Evolutionary conservation across 2,797 vertebrate genomes (phyloP).

Genomic region (Huso huso): DNA sequence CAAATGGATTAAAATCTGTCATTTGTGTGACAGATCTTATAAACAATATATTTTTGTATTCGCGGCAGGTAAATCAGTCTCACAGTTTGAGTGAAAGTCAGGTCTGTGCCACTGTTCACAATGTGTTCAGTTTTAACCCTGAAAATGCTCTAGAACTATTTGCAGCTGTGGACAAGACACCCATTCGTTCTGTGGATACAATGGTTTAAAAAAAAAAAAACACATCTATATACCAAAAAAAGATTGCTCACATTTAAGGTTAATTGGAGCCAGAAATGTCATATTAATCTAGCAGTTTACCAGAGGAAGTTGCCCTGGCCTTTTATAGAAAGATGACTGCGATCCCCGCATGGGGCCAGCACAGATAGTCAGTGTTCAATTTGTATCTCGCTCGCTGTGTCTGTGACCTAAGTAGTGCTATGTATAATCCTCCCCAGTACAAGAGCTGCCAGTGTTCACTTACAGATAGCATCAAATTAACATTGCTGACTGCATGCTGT

Average conservation of each 20-base stretch:
- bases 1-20: conserved; percentile 20
- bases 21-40: neutral
- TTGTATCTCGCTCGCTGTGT: conserved; percentile 38
- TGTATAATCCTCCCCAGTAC: conserved; percentile 31
- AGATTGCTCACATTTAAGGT: conserved; percentile 76
- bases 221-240: conserved; percentile 30
- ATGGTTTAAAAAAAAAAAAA: conserved; percentile 22
- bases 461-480: conserved; percentile 32
- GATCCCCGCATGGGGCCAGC: conserved; percentile 52
- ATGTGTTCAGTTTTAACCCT: neutral
- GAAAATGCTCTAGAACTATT: neutral
- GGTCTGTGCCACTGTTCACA: neutral
- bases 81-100: neutral
- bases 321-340: conserved; percentile 59
- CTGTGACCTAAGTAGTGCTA: conserved; percentile 33
- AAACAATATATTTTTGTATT: too few species aligned
- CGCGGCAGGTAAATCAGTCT: too few species aligned
- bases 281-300: conserved; percentile 74
- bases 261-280: conserved; percentile 84
- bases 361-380: conserved; percentile 35
- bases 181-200: neutral
- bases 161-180: neutral
- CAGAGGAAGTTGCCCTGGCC: conserved; percentile 68
- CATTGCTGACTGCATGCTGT: conserved; percentile 30
- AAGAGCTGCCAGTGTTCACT: conserved; percentile 20